Evolutionary conservation across 2,888 invertebrate species (phyloP).

Genomic region (Acleris sparsana): DNA sequence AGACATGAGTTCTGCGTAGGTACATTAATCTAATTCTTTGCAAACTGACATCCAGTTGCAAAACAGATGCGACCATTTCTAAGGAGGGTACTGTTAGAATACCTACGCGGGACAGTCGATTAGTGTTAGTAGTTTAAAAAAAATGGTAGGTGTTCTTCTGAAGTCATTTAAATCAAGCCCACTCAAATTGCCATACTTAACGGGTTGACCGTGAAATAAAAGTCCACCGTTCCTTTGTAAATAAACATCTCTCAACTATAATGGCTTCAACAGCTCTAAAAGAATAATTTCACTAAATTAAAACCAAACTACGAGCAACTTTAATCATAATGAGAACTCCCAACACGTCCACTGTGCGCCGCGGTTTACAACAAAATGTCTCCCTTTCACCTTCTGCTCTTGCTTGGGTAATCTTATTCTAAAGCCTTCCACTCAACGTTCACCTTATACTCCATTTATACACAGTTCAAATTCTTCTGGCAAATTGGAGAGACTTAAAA

Average conservation of each 20-base stretch:
- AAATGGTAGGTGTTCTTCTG: too few species aligned
- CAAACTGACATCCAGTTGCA: too few species aligned
- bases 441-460: slow-evolving; percentile 50
- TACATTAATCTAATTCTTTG: too few species aligned
- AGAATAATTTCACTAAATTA: slow-evolving; percentile 11
- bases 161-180: too few species aligned
- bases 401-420: slow-evolving; percentile 83
- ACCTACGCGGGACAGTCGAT: too few species aligned
- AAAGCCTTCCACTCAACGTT: slow-evolving; percentile 56
- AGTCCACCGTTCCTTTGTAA: too few species aligned
- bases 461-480: slow-evolving; percentile 59
- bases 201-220: too few species aligned
- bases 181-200: too few species aligned
- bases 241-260: neutral
- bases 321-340: slow-evolving; percentile 39
- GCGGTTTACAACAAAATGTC: slow-evolving; percentile 73
- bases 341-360: slow-evolving; percentile 46
- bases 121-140: too few species aligned
- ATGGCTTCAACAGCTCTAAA: neutral
- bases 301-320: slow-evolving; percentile 12
- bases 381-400: slow-evolving; percentile 84
- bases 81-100: too few species aligned
- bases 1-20: too few species aligned
- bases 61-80: too few species aligned
- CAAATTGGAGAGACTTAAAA: slow-evolving; percentile 69